These are phyloP conservation scores for Cisticola juncidis DNA, from an alignment of 2,113 vertebrate species.

Conservation along the genomic window DNA sequence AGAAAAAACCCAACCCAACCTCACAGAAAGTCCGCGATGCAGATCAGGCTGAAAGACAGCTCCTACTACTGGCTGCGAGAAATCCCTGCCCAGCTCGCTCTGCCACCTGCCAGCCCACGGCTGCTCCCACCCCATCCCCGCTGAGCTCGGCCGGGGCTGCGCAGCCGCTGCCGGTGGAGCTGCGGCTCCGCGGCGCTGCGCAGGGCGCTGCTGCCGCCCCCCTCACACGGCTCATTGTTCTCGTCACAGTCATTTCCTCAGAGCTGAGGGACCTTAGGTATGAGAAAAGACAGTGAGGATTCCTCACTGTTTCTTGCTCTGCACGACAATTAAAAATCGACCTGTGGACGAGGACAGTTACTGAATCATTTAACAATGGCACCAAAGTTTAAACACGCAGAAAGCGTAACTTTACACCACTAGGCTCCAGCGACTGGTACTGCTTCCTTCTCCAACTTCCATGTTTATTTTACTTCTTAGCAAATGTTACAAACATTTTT, in stretches of 20 bases:
- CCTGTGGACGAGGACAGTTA: background rate
- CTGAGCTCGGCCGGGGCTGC: background rate
- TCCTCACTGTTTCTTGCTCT: background rate
- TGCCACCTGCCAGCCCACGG: background rate
- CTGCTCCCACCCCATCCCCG: background rate
- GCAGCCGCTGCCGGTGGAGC: background rate
- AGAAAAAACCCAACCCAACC: too few relatives aligned
- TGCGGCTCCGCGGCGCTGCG: background rate
- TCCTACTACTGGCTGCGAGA: background rate
- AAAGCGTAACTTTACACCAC: background rate
- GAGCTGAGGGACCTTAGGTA: too few relatives aligned
- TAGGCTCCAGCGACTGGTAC: background rate
- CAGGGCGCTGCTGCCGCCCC: background rate
- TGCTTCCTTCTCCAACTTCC: background rate
- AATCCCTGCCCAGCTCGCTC: background rate
- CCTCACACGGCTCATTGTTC: accelerated
- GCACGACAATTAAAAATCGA: background rate
- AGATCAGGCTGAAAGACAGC: background rate
- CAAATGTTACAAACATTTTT: background rate
- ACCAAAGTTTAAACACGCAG: background rate
- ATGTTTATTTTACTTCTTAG: background rate
- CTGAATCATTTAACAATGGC: background rate
- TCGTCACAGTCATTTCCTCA: accelerated
- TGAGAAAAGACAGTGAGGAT: background rate
- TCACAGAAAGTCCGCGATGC: background rate